phyloP scores from a whole-genome alignment of 2,888 invertebrate species.

The Eristalis pertinax region DNA sequence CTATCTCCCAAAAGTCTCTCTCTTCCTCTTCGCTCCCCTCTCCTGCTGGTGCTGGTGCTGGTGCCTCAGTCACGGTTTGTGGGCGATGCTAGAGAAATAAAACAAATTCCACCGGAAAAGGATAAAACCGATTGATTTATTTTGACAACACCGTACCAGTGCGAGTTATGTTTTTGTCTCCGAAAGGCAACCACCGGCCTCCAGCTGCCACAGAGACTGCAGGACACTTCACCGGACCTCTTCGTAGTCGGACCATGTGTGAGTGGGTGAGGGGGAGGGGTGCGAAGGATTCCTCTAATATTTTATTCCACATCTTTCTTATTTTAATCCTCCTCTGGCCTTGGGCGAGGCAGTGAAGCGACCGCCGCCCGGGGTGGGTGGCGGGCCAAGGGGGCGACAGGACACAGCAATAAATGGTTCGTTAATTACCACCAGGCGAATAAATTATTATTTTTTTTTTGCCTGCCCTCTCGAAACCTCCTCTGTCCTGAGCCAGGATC shows the following conservation, averaged over 20 bases:
- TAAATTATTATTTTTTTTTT: slow-evolving; percentile 66
- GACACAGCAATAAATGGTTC: slow-evolving; percentile 71
- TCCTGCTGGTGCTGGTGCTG: too few species aligned
- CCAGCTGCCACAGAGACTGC: slow-evolving; percentile 4
- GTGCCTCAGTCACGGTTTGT: not conserved
- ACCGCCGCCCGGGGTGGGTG: slow-evolving; percentile 9
- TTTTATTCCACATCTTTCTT: slow-evolving; percentile 80
- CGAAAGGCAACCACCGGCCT: slow-evolving; percentile 24
- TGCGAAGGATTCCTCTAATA: slow-evolving; percentile 73
- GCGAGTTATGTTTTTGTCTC: slow-evolving; percentile 69
- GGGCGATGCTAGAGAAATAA: slow-evolving; percentile 44
- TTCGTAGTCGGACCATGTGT: slow-evolving; percentile 11
- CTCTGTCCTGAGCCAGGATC: slow-evolving; percentile 8
- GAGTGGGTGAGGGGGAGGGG: not conserved
- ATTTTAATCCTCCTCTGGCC: slow-evolving; percentile 79
- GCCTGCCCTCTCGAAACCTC: not conserved
- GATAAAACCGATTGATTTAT: slow-evolving; percentile 81
- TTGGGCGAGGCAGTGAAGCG: slow-evolving; percentile 47
- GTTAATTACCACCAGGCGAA: slow-evolving; percentile 71
- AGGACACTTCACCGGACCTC: slow-evolving; percentile 41
- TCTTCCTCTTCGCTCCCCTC: not conserved
- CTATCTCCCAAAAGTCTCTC: not conserved
- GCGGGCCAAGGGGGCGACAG: slow-evolving; percentile 15
- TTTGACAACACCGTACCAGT: slow-evolving; percentile 77
- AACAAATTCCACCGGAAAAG: slow-evolving; percentile 73